phyloP scores from a whole-genome alignment of 53 echinoderm and acorn worm genomes.

The Patiria pectinifera region DNA sequence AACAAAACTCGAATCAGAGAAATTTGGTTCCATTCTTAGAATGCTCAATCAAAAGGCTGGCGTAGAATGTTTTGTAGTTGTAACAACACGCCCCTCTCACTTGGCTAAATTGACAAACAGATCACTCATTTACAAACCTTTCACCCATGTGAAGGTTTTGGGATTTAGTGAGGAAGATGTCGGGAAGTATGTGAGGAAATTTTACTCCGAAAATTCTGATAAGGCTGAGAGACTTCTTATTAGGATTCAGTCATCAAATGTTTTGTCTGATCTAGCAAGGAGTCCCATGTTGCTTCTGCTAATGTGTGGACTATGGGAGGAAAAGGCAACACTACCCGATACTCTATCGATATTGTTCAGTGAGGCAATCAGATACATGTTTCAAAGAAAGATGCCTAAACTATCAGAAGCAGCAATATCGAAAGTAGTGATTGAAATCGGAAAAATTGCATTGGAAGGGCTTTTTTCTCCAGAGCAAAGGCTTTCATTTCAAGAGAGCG shows the following conservation, averaged over 20 bases:
- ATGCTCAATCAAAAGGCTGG: background rate
- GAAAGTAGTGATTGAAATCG: slow-evolving; percentile 3
- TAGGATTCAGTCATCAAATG: background rate
- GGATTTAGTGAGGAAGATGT: too few species aligned
- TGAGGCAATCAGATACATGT: too few species aligned
- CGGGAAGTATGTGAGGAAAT: background rate
- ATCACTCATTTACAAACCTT: slow-evolving; percentile 7
- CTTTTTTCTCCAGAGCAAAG: background rate
- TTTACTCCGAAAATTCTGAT: background rate
- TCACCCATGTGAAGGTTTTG: slow-evolving; percentile 8
- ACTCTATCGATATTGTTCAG: slow-evolving; percentile 17
- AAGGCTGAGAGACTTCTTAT: background rate
- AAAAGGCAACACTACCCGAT: background rate
- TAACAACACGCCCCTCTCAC: slow-evolving; percentile 52
- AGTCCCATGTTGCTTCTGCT: background rate
- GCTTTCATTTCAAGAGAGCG: background rate
- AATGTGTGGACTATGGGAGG: background rate
- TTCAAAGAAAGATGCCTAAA: too few species aligned
- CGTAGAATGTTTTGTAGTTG: background rate
- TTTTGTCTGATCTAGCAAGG: background rate
- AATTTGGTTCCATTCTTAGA: slow-evolving; percentile 3
- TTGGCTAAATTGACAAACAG: background rate
- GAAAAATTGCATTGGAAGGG: slow-evolving; percentile 29
- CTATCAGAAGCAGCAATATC: background rate
- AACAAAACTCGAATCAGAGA: slow-evolving; percentile 13